Base-by-base conservation (phyloP, 1,140 invertebrate species). In the Geopemphigus sp. region DNA sequence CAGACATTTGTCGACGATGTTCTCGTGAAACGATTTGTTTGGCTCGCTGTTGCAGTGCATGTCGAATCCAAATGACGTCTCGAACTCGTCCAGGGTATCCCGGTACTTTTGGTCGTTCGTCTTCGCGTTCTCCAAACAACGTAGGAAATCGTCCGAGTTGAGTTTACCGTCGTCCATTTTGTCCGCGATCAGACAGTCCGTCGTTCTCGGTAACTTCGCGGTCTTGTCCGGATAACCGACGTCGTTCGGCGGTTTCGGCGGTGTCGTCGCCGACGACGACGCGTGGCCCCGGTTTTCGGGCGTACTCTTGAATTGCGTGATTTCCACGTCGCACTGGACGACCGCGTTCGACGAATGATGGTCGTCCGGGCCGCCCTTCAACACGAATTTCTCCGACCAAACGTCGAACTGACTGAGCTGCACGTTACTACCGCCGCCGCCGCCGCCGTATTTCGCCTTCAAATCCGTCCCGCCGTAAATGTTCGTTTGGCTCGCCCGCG, bases 1-100 rank as follows among this genome's bases (percentile, higher is more conserved):
- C 19, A 78, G 50, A 78, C 74, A 78, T 47, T 78, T 78, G n/a
- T 78, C 57, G 19, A 78, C 74, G 50, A 78, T 78, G 26, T 26
- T 17, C 29, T 78, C 74, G 17, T 78, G 39, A 47, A 78, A 63
- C n/a, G 74, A 63, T 47, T 78, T 59, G 14, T 47, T 78, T 5
- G 74, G 24, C 29, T 59, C 39, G 0, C 17, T 63, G 63, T 26
- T 59, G 47, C 74, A 78, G 26, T 78, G 74, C 19, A 78, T 78
- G 19, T 78, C 74, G 29, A 78, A 78, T 2, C 57, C 74, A 63
- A 78, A 78, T 19, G 74, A 63, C 1, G 74, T 78, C 45, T 78
- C 74, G 63, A 78, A 78, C 47, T 78, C 74, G 29, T 78, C 74
- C 15, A 78, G 63, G 6, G 57, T 26, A 12, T 78, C 74, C 26